Evolutionary conservation across 2,797 vertebrate genomes (phyloP).

Genomic region (Orestias chungarensis): DNA sequence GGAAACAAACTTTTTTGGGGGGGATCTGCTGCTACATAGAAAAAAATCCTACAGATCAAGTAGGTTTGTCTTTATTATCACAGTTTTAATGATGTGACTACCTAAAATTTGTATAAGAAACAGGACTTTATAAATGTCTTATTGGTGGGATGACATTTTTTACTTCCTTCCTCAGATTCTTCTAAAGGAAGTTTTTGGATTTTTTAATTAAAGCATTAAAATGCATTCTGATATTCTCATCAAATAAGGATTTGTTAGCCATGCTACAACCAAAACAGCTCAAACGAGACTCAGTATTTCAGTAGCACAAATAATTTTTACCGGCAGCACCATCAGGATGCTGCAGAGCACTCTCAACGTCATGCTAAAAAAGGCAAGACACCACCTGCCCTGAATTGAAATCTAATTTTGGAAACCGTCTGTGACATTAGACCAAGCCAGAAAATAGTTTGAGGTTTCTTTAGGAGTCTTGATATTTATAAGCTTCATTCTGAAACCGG

Average conservation of each 20-base stretch:
- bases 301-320: not conserved
- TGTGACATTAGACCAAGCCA: not conserved
- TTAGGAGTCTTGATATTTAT: conserved; percentile 16
- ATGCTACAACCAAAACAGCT: not conserved
- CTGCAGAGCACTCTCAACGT: conserved; percentile 6
- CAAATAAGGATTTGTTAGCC: not conserved
- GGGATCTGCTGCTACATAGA: not conserved
- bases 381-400: conserved; percentile 1
- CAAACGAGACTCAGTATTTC: not conserved
- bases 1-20: not conserved
- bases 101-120: not conserved
- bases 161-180: not conserved
- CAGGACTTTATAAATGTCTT: no score
- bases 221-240: not conserved
- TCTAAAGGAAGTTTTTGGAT: not conserved
- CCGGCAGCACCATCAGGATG: conserved; percentile 3
- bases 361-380: conserved; percentile 13
- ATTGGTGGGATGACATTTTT: no score
- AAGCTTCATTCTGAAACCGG: not conserved
- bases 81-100: not conserved
- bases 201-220: not conserved
- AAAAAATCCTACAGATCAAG: not conserved
- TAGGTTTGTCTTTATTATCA: not conserved
- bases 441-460: not conserved
- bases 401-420: conserved; percentile 16